These are phyloP conservation scores for Stigmatopora nigra DNA, from an alignment of 2,113 vertebrate species.

Conservation along the genomic window DNA sequence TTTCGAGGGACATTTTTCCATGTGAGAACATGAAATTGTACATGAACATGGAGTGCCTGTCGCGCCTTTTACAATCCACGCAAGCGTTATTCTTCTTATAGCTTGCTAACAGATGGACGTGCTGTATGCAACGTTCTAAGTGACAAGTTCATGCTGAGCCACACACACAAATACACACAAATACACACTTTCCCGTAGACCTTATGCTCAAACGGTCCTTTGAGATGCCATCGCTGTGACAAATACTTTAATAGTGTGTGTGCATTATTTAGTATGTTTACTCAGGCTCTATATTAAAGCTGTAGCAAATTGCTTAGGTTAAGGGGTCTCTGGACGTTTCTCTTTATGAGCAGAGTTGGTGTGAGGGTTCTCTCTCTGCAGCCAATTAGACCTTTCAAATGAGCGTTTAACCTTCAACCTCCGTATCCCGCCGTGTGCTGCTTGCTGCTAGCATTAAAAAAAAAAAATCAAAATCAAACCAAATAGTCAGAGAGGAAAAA, in stretches of 20 bases:
- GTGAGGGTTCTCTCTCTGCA: neutral
- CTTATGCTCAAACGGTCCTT: neutral
- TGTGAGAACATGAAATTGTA: neutral
- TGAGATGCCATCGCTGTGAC: constrained; percentile 18
- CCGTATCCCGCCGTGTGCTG: constrained; percentile 18
- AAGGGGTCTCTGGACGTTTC: constrained; percentile 18
- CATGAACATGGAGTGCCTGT: neutral
- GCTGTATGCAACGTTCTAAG: neutral
- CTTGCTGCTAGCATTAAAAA: neutral
- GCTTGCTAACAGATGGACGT: constrained; percentile 5
- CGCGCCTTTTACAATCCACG: neutral
- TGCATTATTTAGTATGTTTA: constrained; percentile 58
- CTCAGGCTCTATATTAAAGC: constrained; percentile 14
- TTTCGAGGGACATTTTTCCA: neutral
- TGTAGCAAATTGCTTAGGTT: constrained; percentile 7
- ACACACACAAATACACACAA: neutral
- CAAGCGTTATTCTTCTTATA: constrained; percentile 1
- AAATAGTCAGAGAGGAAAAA: constrained; percentile 3
- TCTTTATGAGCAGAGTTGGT: constrained; percentile 10
- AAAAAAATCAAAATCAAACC: constrained; percentile 2
- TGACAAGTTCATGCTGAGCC: constrained; percentile 1
- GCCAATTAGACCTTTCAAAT: constrained; percentile 3
- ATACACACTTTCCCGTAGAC: neutral
- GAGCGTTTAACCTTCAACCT: constrained; percentile 10
- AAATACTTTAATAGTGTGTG: constrained; percentile 36